Evolutionary conservation across 2,797 vertebrate genomes (phyloP).

Genomic region (Kryptopterus vitreolus): DNA sequence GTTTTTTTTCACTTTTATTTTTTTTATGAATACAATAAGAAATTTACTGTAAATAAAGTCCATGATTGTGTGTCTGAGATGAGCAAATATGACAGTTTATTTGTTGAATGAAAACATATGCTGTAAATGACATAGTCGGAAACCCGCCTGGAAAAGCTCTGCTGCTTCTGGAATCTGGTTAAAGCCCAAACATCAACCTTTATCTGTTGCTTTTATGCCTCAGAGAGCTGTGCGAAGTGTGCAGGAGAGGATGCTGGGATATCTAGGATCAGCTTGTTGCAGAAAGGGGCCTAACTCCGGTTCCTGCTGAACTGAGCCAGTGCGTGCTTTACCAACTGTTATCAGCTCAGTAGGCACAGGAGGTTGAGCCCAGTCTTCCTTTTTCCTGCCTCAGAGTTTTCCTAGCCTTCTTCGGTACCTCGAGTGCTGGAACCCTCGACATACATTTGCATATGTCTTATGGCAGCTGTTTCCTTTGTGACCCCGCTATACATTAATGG

Average conservation of each 20-base stretch:
- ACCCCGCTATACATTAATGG: too few species aligned
- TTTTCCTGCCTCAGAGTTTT: slow-evolving; percentile 49
- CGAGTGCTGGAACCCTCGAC: neutral
- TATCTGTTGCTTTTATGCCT: slow-evolving; percentile 64
- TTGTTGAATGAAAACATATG: slow-evolving; percentile 39
- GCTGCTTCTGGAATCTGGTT: slow-evolving; percentile 73
- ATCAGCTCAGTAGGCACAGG: slow-evolving; percentile 89
- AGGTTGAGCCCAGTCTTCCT: slow-evolving; percentile 77
- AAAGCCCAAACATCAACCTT: slow-evolving; percentile 71
- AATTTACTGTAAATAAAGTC: slow-evolving; percentile 17
- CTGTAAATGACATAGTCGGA: slow-evolving; percentile 42
- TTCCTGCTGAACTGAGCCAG: slow-evolving; percentile 90
- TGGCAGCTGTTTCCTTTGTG: neutral
- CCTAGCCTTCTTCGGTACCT: neutral
- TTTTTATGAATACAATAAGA: slow-evolving; percentile 3
- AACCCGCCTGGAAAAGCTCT: slow-evolving; percentile 74
- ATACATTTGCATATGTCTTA: slow-evolving; percentile 8
- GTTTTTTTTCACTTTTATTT: neutral
- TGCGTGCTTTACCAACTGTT: slow-evolving; percentile 77
- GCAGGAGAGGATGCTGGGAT: neutral
- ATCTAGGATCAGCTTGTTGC: slow-evolving; percentile 11
- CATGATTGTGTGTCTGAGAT: neutral
- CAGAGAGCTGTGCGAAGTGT: neutral
- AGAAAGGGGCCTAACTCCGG: slow-evolving; percentile 82
- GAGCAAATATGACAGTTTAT: slow-evolving; percentile 41